Percentiles rank a stretch among this genome's conserved stretches.
Conservation (phyloP, 2,113 vertebrate genomes). For the Naja naja region DNA sequence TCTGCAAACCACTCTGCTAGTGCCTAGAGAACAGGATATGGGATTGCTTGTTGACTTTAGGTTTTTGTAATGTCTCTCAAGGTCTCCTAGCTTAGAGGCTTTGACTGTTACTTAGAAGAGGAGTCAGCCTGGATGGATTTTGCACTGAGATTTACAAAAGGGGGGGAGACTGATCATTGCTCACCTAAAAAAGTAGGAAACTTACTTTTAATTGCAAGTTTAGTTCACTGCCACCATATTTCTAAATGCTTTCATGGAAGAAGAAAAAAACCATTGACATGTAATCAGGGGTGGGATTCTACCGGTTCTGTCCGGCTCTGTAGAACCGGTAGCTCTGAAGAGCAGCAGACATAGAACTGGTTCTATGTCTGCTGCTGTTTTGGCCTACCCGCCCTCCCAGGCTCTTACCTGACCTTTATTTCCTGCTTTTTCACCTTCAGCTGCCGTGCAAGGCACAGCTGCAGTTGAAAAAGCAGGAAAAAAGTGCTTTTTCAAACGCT, state of each 20-base stretch:
- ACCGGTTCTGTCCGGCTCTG: no score
- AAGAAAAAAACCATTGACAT: background rate
- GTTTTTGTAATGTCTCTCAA: background rate
- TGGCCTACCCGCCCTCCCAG: no score
- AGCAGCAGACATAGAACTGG: no score
- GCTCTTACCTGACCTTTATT: no score
- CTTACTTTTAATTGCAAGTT: background rate
- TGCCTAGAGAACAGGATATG: background rate
- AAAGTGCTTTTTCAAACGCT: no score
- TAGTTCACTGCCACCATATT: background rate
- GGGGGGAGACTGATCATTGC: background rate
- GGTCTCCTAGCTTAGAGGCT: background rate
- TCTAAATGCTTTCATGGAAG: background rate
- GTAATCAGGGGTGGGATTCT: no score
- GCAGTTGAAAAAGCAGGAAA: no score
- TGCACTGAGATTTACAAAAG: background rate
- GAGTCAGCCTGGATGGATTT: background rate
- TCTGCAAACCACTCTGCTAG: background rate
- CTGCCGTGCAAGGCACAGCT: no score
- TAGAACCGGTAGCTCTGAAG: no score
- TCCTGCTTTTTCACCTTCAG: no score
- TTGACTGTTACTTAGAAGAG: background rate
- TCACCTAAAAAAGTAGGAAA: background rate
- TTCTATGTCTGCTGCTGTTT: no score
- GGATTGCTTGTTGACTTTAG: background rate